Evolutionary conservation across 2,113 vertebrate genomes (phyloP), one percentile per base, ranked within the genome.

Genomic region (Siniperca chuatsi): DNA sequence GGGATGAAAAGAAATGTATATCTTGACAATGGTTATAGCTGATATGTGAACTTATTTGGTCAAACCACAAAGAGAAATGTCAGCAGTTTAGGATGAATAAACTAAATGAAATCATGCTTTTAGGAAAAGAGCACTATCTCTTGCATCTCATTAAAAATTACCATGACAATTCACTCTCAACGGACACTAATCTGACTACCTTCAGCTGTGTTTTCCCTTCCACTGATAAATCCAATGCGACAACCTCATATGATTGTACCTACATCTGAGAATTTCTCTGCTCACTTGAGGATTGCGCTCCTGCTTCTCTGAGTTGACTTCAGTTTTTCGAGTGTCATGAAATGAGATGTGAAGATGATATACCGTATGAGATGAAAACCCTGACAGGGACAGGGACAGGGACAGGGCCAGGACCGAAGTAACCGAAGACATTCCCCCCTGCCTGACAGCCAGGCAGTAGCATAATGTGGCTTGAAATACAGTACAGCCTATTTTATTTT

Each of bases 261-360:
- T 60, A 66, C 76, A 62, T 85, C 46, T 57, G 71, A 78, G 78
- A 42, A 58, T 87, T 71, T 82, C 78, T 58, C 64, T 9, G 61
- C 84, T 77, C 69, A 71, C 83, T 83, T n/a, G 71, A 87, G 10
- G 73, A 33, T 73, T 72, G 74, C 4, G n/a, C 78, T 60, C 46
- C 77, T 50, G 85, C 79, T 79, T 46, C 62, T 78, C 69, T 77
- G 60, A 66, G 67, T 57, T 60, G 15, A 79, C 66, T 74, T 81
- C 40, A 78, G 37, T 83, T 85, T 78, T 75, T 52, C 0, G 23
- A 58, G 60, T 86, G 72, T 88, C 73, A 57, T 79, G 79, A 85
- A 89, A 90, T 87, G 79, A 83, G 80, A 82, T 70, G 84, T 89
- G 85, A 84, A 78, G 78, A 81, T 90, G 78, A 87, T 84, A 61